phyloP scores from a whole-genome alignment of 2,797 vertebrate species.

The Sebastiscus albofasciatus region DNA sequence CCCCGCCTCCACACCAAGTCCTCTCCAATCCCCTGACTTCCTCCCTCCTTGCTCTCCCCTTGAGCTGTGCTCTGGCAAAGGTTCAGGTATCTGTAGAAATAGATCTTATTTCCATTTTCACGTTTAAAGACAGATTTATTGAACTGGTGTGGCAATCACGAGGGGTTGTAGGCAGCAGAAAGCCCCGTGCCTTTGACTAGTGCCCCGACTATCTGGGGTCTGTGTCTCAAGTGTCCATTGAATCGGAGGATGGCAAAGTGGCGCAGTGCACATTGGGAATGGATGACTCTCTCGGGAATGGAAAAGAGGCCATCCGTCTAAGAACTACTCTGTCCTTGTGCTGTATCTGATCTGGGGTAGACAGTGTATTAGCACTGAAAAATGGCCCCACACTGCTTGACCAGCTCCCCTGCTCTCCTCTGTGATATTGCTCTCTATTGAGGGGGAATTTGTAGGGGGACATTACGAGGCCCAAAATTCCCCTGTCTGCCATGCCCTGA shows the following conservation, averaged over 20 bases:
- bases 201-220: conserved; percentile 48
- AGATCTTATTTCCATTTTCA: conserved; percentile 43
- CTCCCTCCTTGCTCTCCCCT: conserved; percentile 20
- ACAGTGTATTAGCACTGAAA: conserved; percentile 81
- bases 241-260: conserved; percentile 64
- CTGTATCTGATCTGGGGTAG: conserved; percentile 78
- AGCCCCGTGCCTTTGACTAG: conserved; percentile 33
- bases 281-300: conserved; percentile 67
- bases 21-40: not conserved
- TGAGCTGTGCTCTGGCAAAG: conserved; percentile 20
- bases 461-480: conserved; percentile 54
- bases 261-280: conserved; percentile 70
- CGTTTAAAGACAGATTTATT: conserved; percentile 50
- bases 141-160: conserved; percentile 18
- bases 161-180: conserved; percentile 20
- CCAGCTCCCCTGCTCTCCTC: conserved; percentile 68
- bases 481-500: conserved; percentile 30
- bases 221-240: conserved; percentile 66
- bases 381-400: conserved; percentile 73
- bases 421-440: conserved; percentile 70
- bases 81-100: conserved; percentile 34
- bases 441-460: conserved; percentile 54
- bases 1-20: not conserved
- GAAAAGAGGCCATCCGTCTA: conserved; percentile 75
- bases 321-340: conserved; percentile 77